Percentiles rank a stretch among this genome's conserved stretches.
Conservation (phyloP, 1,140 invertebrate genomes). For the Penaeus vannamei region DNA sequence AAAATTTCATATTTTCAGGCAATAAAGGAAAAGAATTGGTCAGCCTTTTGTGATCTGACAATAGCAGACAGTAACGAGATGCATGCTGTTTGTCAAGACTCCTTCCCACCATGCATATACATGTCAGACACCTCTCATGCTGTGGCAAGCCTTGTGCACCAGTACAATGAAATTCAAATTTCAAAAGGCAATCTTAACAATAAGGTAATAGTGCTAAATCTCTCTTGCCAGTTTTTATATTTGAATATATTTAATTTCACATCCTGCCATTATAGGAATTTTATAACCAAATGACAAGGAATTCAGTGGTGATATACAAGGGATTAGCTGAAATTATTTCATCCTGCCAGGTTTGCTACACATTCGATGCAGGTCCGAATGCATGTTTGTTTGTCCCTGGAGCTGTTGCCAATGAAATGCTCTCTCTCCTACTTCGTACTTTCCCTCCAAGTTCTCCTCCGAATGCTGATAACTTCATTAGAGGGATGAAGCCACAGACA, state of each 20-base stretch:
- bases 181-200: conserved; percentile 56
- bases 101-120: conserved; percentile 94
- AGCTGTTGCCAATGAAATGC: conserved; percentile 77
- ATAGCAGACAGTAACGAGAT: conserved; percentile 99
- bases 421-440: conserved; percentile 41
- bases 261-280: neutral
- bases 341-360: conserved; percentile 85
- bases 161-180: conserved; percentile 81
- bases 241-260: no score
- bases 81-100: conserved; percentile 94
- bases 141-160: conserved; percentile 86
- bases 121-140: conserved; percentile 90
- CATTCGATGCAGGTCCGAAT: conserved; percentile 98
- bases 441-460: conserved; percentile 58
- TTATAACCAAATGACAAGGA: neutral
- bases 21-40: conserved; percentile 86
- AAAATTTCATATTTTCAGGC: conserved; percentile 74
- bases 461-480: conserved; percentile 16
- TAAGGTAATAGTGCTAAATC: conserved; percentile 60
- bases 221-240: neutral
- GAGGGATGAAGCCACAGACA: conserved; percentile 10
- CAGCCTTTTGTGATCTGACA: conserved; percentile 90
- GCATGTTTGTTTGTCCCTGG: conserved; percentile 91
- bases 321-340: neutral
- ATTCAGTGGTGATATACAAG: neutral